Conservation (phyloP, 2,113 vertebrate species). For the Thamnaconus septentrionalis region DNA sequence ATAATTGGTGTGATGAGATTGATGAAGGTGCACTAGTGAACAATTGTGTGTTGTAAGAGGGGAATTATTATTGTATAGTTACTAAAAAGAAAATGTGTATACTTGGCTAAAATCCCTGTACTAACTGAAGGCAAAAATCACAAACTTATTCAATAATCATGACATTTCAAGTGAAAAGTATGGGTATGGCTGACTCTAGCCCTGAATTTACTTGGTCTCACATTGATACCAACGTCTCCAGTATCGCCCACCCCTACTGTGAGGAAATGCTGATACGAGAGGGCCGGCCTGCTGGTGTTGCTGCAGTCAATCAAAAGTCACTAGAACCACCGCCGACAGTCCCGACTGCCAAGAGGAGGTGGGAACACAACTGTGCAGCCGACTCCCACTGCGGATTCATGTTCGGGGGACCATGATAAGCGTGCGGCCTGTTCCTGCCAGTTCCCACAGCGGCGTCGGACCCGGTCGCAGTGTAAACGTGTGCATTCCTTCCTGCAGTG, state of each 20-base stretch:
- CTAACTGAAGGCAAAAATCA: not conserved
- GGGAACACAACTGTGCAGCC: conserved; percentile 6
- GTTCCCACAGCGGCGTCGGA: conserved; percentile 1
- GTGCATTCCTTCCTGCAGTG: conserved; percentile 35
- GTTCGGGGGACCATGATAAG: not conserved
- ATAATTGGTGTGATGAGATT: conserved; percentile 35
- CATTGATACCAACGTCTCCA: too few species aligned
- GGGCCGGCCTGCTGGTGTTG: conserved; percentile 24
- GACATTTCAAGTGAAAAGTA: too few species aligned
- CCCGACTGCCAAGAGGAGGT: not conserved
- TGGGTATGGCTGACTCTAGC: too few species aligned
- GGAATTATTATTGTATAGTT: too few species aligned
- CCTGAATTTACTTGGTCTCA: too few species aligned
- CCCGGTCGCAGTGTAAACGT: conserved; percentile 13
- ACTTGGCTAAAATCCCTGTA: not conserved
- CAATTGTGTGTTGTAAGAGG: too few species aligned
- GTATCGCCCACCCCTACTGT: too few species aligned
- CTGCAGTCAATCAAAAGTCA: conserved; percentile 24
- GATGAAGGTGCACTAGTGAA: not conserved
- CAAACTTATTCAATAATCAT: too few species aligned
- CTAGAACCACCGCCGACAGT: too few species aligned
- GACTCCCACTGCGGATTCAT: conserved; percentile 20
- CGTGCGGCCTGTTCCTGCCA: too few species aligned
- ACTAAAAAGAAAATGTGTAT: conserved; percentile 21
- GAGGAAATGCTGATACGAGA: conserved; percentile 37